Conservation (phyloP, 2,888 invertebrate genomes). For the Campopleginae sp. region DNA sequence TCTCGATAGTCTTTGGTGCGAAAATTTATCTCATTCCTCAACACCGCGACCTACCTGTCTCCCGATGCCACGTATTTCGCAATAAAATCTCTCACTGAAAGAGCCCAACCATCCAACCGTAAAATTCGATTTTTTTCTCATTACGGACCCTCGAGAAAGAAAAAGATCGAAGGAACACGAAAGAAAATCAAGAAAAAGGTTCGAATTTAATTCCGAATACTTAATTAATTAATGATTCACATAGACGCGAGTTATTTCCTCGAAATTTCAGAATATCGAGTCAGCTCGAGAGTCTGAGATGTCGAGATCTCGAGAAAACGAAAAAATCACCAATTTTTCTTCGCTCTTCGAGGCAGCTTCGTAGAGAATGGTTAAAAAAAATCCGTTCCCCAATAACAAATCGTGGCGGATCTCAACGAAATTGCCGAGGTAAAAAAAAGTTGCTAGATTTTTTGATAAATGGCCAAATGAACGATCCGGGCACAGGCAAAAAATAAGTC, state of each 20-base stretch:
- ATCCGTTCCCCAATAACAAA: too few relatives aligned
- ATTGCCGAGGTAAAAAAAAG: background rate
- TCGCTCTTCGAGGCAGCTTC: too few relatives aligned
- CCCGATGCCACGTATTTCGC: slow-evolving; percentile 14
- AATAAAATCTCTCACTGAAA: slow-evolving; percentile 54
- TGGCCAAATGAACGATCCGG: background rate
- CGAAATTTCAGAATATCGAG: background rate
- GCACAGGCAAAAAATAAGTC: background rate
- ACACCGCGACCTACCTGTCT: background rate
- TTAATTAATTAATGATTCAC: background rate
- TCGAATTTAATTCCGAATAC: background rate
- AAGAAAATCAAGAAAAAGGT: slow-evolving; percentile 13
- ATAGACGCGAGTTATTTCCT: background rate
- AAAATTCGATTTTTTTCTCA: slow-evolving; percentile 33
- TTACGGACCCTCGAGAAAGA: slow-evolving; percentile 25
- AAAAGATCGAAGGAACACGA: background rate
- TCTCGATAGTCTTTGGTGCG: slow-evolving; percentile 52
- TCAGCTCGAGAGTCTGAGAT: background rate
- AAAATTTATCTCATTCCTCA: slow-evolving; percentile 43
- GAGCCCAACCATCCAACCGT: slow-evolving; percentile 27
- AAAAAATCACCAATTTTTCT: too few relatives aligned
- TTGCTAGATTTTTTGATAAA: background rate
- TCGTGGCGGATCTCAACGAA: too few relatives aligned
- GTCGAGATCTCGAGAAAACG: too few relatives aligned
- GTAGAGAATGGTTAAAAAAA: too few relatives aligned